Conservation (phyloP, 2,888 invertebrate species). For the Strigamia maritima region DNA sequence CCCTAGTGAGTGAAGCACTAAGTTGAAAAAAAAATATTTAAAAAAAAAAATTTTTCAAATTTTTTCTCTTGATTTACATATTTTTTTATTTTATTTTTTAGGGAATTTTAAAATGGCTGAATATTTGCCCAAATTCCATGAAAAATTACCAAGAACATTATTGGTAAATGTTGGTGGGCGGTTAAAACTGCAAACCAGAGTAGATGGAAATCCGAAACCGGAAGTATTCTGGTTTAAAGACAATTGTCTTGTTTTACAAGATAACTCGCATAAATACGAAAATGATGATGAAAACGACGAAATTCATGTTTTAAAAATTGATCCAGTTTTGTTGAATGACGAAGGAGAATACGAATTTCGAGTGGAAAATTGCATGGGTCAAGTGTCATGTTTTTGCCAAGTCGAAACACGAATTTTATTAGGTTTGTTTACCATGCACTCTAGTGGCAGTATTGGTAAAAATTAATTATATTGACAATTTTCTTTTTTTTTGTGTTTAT, state of each 20-base stretch:
- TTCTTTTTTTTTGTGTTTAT: neutral
- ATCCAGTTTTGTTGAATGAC: constrained; percentile 34
- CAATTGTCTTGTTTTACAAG: neutral
- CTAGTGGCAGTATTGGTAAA: neutral
- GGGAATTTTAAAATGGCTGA: neutral
- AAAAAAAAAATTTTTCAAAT: neutral
- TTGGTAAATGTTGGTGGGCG: neutral
- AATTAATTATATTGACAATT: neutral
- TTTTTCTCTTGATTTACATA: neutral
- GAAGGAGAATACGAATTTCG: constrained; percentile 42
- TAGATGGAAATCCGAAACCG: constrained; percentile 14
- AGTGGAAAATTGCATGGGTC: constrained; percentile 40
- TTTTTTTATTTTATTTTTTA: neutral
- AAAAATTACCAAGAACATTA: neutral
- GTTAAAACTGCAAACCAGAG: neutral
- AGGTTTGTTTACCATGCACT: neutral
- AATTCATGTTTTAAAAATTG: constrained; percentile 14
- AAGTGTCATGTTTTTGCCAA: constrained; percentile 41
- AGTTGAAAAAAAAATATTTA: too few relatives aligned
- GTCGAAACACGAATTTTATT: constrained; percentile 29
- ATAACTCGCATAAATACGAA: neutral
- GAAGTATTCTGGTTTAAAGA: constrained; percentile 23
- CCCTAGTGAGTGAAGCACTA: too few relatives aligned
- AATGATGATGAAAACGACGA: neutral
- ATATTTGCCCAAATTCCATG: neutral